Conservation (phyloP, 2,797 vertebrate genomes). For the Perodicticus potto region DNA sequence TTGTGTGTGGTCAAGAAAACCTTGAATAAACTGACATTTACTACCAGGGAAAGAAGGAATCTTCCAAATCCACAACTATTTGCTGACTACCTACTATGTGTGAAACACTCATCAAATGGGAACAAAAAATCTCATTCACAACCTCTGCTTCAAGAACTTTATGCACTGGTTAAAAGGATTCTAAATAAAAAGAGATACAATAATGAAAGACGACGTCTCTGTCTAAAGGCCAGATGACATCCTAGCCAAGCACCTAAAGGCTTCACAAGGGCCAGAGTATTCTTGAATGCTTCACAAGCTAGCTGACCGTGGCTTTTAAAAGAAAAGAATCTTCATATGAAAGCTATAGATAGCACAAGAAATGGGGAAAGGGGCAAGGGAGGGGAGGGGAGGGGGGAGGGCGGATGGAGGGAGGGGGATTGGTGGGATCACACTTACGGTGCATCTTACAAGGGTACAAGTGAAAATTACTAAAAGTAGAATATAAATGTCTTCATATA, state of each 20-base stretch:
- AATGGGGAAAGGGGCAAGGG: too few relatives aligned
- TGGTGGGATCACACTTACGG: too few relatives aligned
- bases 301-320: neutral
- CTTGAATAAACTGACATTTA: neutral
- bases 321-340: too few relatives aligned
- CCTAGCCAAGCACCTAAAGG: neutral
- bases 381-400: too few relatives aligned
- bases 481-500: too few relatives aligned
- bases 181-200: neutral
- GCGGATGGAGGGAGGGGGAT: too few relatives aligned
- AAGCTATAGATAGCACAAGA: too few relatives aligned
- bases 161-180: neutral
- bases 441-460: too few relatives aligned
- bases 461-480: too few relatives aligned
- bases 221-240: neutral
- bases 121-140: neutral
- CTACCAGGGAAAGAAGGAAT: neutral
- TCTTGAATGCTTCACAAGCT: neutral
- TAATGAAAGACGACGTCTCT: neutral
- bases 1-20: neutral
- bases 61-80: neutral
- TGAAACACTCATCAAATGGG: neutral
- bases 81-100: neutral
- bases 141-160: neutral
- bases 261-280: neutral